Evolutionary conservation across 2,113 vertebrate genomes (phyloP).

Genomic region (Bos taurus): DNA sequence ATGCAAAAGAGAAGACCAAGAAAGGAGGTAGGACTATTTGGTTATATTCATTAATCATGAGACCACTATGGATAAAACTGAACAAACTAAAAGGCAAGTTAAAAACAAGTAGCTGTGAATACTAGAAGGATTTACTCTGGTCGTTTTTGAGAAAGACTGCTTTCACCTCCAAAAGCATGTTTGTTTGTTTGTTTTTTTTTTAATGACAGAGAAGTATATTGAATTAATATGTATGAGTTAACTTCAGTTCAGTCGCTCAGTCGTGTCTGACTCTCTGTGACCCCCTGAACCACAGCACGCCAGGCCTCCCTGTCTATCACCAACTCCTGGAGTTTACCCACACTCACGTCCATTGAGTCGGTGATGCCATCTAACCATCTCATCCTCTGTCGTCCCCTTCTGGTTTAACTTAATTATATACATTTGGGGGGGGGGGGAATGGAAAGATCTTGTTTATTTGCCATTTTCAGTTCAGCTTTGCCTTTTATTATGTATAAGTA

Average conservation of each 20-base stretch:
- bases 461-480: conserved; percentile 1
- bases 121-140: not conserved
- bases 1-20: not conserved
- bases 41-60: not conserved
- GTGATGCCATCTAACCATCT: not conserved
- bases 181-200: not conserved
- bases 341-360: not conserved
- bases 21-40: not conserved
- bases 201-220: not conserved
- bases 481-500: not conserved
- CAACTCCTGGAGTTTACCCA: not conserved
- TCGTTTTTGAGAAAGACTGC: not conserved
- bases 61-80: not conserved
- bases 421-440: not conserved
- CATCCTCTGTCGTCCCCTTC: not conserved
- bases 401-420: conserved; percentile 21
- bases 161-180: not conserved
- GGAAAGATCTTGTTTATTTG: not conserved
- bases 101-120: conserved; percentile 4
- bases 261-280: not conserved
- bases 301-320: not conserved
- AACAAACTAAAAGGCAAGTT: not conserved
- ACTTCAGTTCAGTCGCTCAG: not conserved
- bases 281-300: not conserved
- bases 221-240: not conserved